These are phyloP conservation scores for Leucoraja ocellata DNA, from an alignment of 2,797 vertebrate genomes.

Conservation along the genomic window DNA sequence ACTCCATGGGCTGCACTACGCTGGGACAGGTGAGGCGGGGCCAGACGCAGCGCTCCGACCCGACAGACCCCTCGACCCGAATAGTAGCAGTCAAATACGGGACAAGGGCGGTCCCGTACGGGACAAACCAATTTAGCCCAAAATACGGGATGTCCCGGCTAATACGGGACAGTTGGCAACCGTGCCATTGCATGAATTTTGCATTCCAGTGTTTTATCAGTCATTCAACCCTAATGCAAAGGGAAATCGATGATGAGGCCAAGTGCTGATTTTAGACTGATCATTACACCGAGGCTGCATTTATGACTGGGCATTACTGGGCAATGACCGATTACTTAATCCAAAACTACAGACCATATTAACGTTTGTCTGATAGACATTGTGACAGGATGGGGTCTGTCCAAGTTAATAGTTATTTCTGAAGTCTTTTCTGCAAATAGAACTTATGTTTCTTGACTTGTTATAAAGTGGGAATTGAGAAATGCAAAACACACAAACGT, in stretches of 20 bases:
- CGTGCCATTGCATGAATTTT: not conserved
- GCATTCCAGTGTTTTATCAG: not conserved
- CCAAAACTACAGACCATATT: conserved; percentile 1
- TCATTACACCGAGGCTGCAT: not conserved
- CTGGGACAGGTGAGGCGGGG: too few relatives aligned
- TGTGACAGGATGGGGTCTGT: conserved; percentile 14
- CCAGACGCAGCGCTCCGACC: too few relatives aligned
- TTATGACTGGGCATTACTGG: not conserved
- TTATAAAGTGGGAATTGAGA: not conserved
- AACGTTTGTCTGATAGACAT: not conserved
- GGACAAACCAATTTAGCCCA: too few relatives aligned
- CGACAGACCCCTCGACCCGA: too few relatives aligned
- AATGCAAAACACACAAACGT: not conserved
- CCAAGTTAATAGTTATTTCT: not conserved
- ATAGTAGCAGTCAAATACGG: too few relatives aligned
- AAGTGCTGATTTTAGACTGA: not conserved
- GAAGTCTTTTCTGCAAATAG: not conserved
- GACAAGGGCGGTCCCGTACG: too few relatives aligned
- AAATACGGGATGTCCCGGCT: too few relatives aligned
- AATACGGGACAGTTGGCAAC: too few relatives aligned
- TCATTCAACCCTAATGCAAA: not conserved
- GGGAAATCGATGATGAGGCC: conserved; percentile 1
- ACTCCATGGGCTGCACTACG: too few relatives aligned
- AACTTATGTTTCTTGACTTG: not conserved
- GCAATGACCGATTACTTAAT: not conserved